Conservation (phyloP, 2,113 vertebrate genomes). For the Strix uralensis region DNA sequence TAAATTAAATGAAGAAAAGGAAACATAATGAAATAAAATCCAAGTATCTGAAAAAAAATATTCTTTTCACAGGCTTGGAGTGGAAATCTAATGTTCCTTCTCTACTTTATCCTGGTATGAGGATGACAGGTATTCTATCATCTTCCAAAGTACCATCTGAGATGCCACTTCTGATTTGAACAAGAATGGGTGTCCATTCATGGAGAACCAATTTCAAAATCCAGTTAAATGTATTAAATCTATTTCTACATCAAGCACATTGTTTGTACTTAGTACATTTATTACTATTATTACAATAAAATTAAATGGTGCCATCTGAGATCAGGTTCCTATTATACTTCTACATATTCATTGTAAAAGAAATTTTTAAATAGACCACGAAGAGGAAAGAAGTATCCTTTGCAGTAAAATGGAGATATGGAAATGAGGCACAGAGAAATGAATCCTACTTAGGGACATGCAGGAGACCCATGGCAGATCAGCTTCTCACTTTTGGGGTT, state of each 20-base stretch:
- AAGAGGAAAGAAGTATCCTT: neutral
- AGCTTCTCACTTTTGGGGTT: neutral
- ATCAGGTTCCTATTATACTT: neutral
- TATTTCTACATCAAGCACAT: neutral
- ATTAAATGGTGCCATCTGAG: neutral
- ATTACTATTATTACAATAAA: neutral
- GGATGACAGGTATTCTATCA: constrained; percentile 39
- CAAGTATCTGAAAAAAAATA: constrained; percentile 10
- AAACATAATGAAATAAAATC: constrained; percentile 59
- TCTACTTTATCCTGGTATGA: neutral
- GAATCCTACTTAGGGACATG: neutral
- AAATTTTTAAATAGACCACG: neutral
- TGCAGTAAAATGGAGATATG: neutral
- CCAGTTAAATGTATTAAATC: neutral
- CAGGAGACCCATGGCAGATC: neutral
- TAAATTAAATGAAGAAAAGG: constrained; percentile 59
- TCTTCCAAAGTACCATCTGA: constrained; percentile 9
- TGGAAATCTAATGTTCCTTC: constrained; percentile 35
- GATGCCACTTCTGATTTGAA: constrained; percentile 20
- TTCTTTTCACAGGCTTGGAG: constrained; percentile 12
- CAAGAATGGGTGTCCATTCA: neutral
- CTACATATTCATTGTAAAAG: neutral
- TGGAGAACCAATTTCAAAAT: constrained; percentile 8
- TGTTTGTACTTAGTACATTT: constrained; percentile 28
- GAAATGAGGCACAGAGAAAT: neutral